Base-by-base conservation (phyloP, 1,140 invertebrate species). In the Amphibalanus amphitrite region DNA sequence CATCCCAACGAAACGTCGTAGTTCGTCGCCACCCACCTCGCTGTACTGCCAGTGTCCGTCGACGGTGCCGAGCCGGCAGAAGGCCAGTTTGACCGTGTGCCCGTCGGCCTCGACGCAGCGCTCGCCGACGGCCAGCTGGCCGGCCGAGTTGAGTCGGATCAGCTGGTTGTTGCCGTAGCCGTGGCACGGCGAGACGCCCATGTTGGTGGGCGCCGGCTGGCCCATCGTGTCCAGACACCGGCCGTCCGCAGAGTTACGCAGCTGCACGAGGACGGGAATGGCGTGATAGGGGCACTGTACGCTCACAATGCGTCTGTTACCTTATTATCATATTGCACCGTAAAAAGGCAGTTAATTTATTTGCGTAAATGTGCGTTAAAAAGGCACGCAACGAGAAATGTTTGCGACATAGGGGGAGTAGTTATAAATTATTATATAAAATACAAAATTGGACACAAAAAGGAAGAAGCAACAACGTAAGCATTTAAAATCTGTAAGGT, bases 101-200 rank as follows among this genome's bases (percentile, higher is more conserved):
- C 84, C 82, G 79, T 94, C 91, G 0, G 90, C 91, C 79, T 95
- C 91, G 20, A 98, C 86, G 78, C 96, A 99, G 69, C 96, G 85
- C 81, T 98, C 97, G 30, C 97, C 97, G 28, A 95, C 88, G 38
- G 92, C 92, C 38, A 98, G 78, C 81, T 99, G 96, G 0, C 97
- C 96, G 75, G 92, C 90, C 20, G 88, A 87, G 82, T 98, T 99
- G 23, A 98, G 81, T 70, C 95, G 83, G 76, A 97, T 89, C 75
- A 97, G 78, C 86, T 96, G 96, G 84, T 97, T 98, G 78, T 93
- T 96, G 75, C 95, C 95, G 79, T 87, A 88, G 33, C 95, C 93
- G 83, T 98, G 95, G 78, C 96, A 98, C 69, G 88, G 84, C 29
- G 85, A 86, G 65, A 88, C 84, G 72, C 91, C 91, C 82, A 95